phyloP scores from a whole-genome alignment of 2,888 invertebrate genomes.

The Caenorhabditis virilis region DNA sequence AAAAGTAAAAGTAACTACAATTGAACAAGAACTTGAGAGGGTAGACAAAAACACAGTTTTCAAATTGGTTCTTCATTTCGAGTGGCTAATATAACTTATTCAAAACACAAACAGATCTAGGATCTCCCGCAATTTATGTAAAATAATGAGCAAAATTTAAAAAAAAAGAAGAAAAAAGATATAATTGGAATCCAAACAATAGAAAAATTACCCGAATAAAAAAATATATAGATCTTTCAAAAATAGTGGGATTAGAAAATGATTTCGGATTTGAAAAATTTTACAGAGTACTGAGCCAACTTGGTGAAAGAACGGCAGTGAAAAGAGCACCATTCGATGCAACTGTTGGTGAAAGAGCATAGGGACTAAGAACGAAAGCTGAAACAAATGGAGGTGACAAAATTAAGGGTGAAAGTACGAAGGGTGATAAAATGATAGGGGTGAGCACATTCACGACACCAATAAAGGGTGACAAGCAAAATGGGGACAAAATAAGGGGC shows the following conservation, averaged over 20 bases:
- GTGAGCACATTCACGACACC: constrained; percentile 35
- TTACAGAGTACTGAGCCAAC: too few species aligned
- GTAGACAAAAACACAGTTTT: too few species aligned
- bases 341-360: constrained; percentile 47
- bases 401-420: constrained; percentile 45
- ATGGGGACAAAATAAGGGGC: constrained; percentile 43
- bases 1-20: too few species aligned
- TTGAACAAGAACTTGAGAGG: too few species aligned
- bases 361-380: constrained; percentile 40
- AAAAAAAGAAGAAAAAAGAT: constrained; percentile 33
- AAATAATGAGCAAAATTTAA: constrained; percentile 50
- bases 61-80: too few species aligned
- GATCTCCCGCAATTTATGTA: too few species aligned
- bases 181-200: constrained; percentile 2
- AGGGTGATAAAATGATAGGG: constrained; percentile 40
- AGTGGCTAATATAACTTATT: too few species aligned
- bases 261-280: not conserved
- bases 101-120: too few species aligned
- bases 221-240: too few species aligned
- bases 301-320: constrained; percentile 45
- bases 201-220: too few species aligned
- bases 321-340: constrained; percentile 40
- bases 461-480: constrained; percentile 43
- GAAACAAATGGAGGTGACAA: constrained; percentile 39
- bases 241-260: too few species aligned